Evolutionary conservation across 2,797 vertebrate species (phyloP).

Genomic region (Leucoraja ocellata): DNA sequence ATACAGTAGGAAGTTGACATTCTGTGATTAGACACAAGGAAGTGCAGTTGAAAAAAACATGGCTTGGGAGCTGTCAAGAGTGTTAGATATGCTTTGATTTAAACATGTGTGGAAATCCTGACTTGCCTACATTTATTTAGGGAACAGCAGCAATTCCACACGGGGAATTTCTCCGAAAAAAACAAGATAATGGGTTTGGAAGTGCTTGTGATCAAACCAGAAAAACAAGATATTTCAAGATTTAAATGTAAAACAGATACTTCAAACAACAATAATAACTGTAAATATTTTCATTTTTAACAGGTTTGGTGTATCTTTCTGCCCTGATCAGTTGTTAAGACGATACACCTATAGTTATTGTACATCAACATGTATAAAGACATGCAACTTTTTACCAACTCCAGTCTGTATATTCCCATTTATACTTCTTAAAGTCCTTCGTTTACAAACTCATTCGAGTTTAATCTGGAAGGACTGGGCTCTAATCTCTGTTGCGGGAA

Average conservation of each 20-base stretch:
- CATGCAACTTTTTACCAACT: neutral
- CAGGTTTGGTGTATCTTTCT: neutral
- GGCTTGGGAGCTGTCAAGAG: too few species aligned
- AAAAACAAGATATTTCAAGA: neutral
- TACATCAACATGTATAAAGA: too few species aligned
- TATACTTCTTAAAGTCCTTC: constrained; percentile 15
- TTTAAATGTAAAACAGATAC: neutral
- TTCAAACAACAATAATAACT: neutral
- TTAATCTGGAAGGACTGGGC: neutral
- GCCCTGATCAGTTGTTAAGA: neutral
- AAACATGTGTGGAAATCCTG: too few species aligned
- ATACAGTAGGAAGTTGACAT: too few species aligned
- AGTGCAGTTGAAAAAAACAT: too few species aligned
- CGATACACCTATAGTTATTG: neutral
- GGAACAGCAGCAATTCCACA: too few species aligned
- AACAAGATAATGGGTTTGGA: too few species aligned
- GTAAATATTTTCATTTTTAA: neutral
- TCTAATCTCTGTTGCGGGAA: constrained; percentile 5
- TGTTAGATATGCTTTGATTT: too few species aligned
- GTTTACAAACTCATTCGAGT: constrained; percentile 14
- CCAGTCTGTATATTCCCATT: neutral
- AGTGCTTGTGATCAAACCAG: neutral
- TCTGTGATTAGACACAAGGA: too few species aligned
- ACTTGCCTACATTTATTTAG: too few species aligned
- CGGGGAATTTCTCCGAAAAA: too few species aligned